phyloP scores from a whole-genome alignment of 2,797 vertebrate species.

The Harpagifer antarcticus region DNA sequence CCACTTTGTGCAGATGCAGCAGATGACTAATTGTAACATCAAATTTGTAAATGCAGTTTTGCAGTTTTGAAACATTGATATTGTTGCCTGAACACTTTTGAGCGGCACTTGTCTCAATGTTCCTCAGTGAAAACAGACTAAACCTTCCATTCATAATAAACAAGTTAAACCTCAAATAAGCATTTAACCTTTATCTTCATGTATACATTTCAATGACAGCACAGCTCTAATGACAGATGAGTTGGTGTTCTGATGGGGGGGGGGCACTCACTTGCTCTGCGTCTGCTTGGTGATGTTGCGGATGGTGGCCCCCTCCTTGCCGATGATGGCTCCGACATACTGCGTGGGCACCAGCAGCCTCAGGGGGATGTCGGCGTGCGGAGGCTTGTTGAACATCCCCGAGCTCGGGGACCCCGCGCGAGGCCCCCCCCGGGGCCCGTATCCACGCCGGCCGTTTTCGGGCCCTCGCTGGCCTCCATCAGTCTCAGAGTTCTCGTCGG shows the following conservation, averaged over 20 bases:
- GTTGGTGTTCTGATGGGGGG: background rate
- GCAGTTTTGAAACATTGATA: no score
- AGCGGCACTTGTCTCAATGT: no score
- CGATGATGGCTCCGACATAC: constrained; percentile 95
- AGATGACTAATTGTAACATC: no score
- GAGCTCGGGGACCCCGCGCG: constrained; percentile 89
- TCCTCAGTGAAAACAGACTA: no score
- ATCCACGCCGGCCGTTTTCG: constrained; percentile 90
- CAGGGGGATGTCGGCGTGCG: constrained; percentile 92
- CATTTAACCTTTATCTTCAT: no score
- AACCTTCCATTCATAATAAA: no score
- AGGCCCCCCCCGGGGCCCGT: constrained; percentile 84
- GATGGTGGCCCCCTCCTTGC: constrained; percentile 96
- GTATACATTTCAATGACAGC: background rate
- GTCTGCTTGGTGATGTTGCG: constrained; percentile 97
- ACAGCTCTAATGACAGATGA: no score
- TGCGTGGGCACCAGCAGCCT: constrained; percentile 94
- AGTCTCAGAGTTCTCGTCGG: constrained; percentile 87
- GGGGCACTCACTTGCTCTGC: constrained; percentile 93
- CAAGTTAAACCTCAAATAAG: background rate
- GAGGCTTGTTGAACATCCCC: constrained; percentile 86
- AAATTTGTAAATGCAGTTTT: no score
- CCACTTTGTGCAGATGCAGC: no score
- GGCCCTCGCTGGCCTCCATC: constrained; percentile 87
- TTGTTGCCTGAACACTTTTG: no score